These are phyloP conservation scores for Globia sparganii DNA, from an alignment of 2,888 invertebrate species.

Conservation along the genomic window DNA sequence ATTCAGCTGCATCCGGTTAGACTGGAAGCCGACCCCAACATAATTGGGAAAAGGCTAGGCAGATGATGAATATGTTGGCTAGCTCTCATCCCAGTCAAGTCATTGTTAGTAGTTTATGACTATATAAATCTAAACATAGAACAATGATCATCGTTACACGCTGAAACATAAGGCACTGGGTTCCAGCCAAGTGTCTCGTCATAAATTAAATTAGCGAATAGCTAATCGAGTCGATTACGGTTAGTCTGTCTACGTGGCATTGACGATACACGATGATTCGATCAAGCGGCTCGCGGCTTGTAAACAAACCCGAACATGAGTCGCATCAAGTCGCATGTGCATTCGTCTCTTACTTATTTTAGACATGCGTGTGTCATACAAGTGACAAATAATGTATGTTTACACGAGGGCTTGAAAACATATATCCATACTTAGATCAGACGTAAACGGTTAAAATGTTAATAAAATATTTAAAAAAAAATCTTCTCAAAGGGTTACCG, in stretches of 20 bases:
- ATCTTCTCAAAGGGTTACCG: too few relatives aligned
- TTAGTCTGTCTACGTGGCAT: slow-evolving; percentile 50
- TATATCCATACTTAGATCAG: not conserved
- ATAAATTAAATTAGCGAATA: slow-evolving; percentile 67
- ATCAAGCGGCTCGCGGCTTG: slow-evolving; percentile 45
- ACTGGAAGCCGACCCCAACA: too few relatives aligned
- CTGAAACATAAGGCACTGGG: slow-evolving; percentile 69
- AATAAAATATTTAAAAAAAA: too few relatives aligned
- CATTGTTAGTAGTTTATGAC: slow-evolving; percentile 73
- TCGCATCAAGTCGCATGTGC: slow-evolving; percentile 26
- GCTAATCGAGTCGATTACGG: slow-evolving; percentile 61
- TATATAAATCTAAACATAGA: slow-evolving; percentile 79
- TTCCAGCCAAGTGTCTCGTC: slow-evolving; percentile 72
- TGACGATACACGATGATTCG: slow-evolving; percentile 50
- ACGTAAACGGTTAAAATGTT: too few relatives aligned
- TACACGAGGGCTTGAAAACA: slow-evolving; percentile 1
- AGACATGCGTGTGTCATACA: slow-evolving; percentile 29
- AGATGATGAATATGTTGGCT: slow-evolving; percentile 66
- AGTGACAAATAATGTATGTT: slow-evolving; percentile 5
- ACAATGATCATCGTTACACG: slow-evolving; percentile 61
- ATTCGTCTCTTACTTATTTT: slow-evolving; percentile 38
- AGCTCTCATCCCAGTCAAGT: slow-evolving; percentile 57
- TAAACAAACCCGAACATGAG: slow-evolving; percentile 54
- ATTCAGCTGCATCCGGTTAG: too few relatives aligned
- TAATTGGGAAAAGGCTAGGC: too few relatives aligned